Percentiles rank a stretch among this genome's conserved stretches.
Conservation (phyloP, 2,113 vertebrate genomes). For the Butorides virescens region DNA sequence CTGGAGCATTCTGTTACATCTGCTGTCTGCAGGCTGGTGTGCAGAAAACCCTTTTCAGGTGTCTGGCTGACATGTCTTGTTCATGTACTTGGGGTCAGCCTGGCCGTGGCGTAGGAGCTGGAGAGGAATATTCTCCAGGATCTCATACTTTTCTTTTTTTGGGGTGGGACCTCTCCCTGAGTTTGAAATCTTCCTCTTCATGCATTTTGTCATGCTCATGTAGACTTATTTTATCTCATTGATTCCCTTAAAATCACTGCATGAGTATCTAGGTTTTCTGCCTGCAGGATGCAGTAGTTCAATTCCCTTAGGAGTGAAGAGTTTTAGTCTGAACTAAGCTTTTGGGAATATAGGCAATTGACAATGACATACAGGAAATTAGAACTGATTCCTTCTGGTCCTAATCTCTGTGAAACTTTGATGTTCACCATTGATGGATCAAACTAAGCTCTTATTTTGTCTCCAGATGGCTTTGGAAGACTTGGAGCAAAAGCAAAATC, state of each 20-base stretch:
- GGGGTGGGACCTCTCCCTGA: neutral
- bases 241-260: neutral
- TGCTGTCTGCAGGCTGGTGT: neutral
- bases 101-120: neutral
- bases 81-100: neutral
- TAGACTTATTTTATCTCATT: neutral
- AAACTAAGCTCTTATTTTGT: neutral
- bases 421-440: neutral
- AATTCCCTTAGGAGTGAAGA: neutral
- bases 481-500: conserved; percentile 83
- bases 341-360: neutral
- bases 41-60: neutral
- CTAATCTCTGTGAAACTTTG: neutral
- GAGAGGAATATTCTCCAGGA: neutral
- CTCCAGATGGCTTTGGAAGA: conserved; percentile 89
- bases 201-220: neutral
- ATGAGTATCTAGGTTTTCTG: neutral
- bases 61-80: neutral
- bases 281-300: neutral
- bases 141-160: neutral
- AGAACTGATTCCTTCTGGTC: neutral
- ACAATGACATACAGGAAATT: neutral
- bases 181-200: neutral
- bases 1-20: neutral
- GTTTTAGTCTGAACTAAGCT: neutral